phyloP scores from a whole-genome alignment of 1,140 invertebrate genomes.

The Maconellicoccus hirsutus region DNA sequence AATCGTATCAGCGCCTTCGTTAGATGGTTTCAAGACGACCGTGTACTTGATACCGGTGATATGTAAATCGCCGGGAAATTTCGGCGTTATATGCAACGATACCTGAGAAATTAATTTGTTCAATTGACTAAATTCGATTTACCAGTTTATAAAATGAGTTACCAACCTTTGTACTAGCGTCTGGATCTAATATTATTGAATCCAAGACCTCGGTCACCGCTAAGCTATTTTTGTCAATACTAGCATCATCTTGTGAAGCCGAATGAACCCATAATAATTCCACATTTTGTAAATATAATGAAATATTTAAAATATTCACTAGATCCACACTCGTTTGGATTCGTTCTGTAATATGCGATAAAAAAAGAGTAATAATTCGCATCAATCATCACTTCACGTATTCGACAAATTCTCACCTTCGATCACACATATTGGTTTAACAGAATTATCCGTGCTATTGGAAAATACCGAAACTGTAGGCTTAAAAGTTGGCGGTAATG shows the following conservation, averaged over 20 bases:
- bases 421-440: background rate
- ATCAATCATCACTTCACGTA: conserved; percentile 20
- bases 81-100: conserved; percentile 29
- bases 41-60: conserved; percentile 30
- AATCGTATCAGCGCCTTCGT: conserved; percentile 33
- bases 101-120: conserved; percentile 32
- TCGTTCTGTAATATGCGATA: conserved; percentile 48
- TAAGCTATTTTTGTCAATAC: conserved; percentile 36
- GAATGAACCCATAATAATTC: conserved; percentile 67
- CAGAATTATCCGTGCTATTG: conserved; percentile 12
- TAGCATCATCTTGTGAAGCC: conserved; percentile 35
- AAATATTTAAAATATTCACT: conserved; percentile 67
- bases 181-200: conserved; percentile 38
- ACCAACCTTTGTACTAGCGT: conserved; percentile 33
- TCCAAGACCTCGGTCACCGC: conserved; percentile 38
- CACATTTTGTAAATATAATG: conserved; percentile 56
- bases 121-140: conserved; percentile 31
- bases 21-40: conserved; percentile 32
- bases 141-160: background rate
- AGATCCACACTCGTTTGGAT: conserved; percentile 65
- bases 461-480: conserved; percentile 16
- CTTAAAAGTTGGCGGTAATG: conserved; percentile 5
- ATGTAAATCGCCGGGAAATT: conserved; percentile 29
- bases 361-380: background rate
- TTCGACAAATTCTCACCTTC: background rate